Evolutionary conservation across 2,888 invertebrate species (phyloP).

Genomic region (Baccha elongata): DNA sequence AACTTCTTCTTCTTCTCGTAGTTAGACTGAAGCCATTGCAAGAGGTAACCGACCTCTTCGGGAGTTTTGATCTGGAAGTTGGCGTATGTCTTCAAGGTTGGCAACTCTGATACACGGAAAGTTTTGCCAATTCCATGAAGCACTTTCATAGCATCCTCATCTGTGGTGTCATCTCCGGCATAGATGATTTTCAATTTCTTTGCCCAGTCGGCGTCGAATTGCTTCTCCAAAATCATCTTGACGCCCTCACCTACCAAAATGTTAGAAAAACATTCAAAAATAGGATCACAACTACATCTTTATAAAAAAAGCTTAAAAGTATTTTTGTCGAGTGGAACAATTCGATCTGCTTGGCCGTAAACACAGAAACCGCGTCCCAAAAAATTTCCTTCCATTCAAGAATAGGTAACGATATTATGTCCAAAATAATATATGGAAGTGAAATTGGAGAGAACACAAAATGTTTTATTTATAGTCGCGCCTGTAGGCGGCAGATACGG

Average conservation of each 20-base stretch:
- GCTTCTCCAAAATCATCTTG: conserved; percentile 89
- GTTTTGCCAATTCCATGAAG: conserved; percentile 85
- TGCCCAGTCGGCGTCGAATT: conserved; percentile 91
- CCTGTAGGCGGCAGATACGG: conserved; percentile 63
- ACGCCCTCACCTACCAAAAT: conserved; percentile 84
- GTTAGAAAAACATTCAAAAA: conserved; percentile 13
- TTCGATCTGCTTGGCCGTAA: conserved; percentile 39
- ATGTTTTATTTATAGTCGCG: conserved; percentile 63
- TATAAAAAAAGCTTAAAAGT: conserved; percentile 38
- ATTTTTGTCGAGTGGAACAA: conserved; percentile 59
- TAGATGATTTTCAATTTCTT: conserved; percentile 91
- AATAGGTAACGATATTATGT: conserved; percentile 47
- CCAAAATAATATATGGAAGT: conserved; percentile 65
- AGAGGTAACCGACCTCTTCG: conserved; percentile 88
- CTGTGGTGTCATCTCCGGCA: conserved; percentile 93
- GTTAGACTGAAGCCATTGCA: conserved; percentile 86
- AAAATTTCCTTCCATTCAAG: conserved; percentile 54
- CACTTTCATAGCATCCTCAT: conserved; percentile 95
- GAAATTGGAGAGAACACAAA: conserved; percentile 68
- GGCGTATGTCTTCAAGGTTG: conserved; percentile 88
- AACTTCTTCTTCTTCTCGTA: conserved; percentile 81
- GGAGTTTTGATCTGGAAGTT: conserved; percentile 89
- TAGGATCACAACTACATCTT: conserved; percentile 17
- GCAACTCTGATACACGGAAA: conserved; percentile 88
- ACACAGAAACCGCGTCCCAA: conserved; percentile 30